phyloP scores from a whole-genome alignment of 2,797 vertebrate species.

The Rhincodon typus region DNA sequence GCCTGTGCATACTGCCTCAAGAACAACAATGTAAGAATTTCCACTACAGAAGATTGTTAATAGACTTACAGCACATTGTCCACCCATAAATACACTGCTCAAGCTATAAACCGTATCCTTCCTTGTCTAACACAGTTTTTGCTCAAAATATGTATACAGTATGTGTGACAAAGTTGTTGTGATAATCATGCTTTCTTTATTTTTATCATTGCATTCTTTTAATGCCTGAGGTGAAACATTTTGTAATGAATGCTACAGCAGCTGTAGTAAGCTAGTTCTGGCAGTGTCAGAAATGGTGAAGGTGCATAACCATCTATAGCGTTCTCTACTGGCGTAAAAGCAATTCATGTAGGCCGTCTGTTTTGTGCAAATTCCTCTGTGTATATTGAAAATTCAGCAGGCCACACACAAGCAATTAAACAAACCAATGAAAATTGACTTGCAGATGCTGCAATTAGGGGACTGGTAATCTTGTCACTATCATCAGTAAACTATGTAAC shows the following conservation, averaged over 20 bases:
- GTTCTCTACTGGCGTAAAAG: not conserved
- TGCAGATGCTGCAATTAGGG: not conserved
- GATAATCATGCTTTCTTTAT: not conserved
- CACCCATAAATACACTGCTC: not conserved
- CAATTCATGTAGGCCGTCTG: not conserved
- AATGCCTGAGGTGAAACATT: not conserved
- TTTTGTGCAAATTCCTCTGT: not conserved
- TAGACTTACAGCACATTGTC: not conserved
- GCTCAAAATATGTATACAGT: not conserved
- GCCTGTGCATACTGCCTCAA: not conserved
- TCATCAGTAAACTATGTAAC: not conserved
- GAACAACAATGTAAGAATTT: not conserved
- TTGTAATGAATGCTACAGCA: not conserved
- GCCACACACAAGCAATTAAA: not conserved
- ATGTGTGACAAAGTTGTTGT: not conserved
- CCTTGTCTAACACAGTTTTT: not conserved
- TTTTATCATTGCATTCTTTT: not conserved
- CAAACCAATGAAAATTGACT: not conserved
- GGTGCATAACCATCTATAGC: too few relatives aligned
- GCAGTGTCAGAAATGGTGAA: not conserved
- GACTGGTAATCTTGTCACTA: not conserved
- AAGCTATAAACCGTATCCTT: not conserved
- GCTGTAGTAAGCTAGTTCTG: not conserved
- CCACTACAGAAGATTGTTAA: not conserved
- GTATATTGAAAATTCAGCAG: not conserved